phyloP scores from a whole-genome alignment of 2,888 invertebrate genomes.

The Sarcophaga caerulescens region DNA sequence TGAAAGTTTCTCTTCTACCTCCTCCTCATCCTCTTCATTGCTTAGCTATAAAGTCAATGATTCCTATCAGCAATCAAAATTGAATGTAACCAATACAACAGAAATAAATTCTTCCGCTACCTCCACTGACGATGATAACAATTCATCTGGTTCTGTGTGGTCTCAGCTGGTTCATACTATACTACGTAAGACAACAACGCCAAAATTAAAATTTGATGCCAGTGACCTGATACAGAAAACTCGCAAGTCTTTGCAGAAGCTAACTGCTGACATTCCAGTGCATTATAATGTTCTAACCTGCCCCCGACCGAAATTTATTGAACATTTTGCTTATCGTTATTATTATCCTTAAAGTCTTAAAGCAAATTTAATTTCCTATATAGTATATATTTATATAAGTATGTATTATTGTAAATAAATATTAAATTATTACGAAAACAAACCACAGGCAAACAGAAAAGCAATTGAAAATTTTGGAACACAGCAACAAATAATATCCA shows the following conservation, averaged over 20 bases:
- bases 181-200: slow-evolving; percentile 82
- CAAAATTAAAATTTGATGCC: slow-evolving; percentile 85
- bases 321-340: slow-evolving; percentile 77
- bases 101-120: slow-evolving; percentile 29
- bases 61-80: slow-evolving; percentile 16
- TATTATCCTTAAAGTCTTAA: slow-evolving; percentile 72
- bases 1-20: background rate
- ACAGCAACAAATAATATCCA: too few species aligned
- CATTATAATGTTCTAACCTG: slow-evolving; percentile 89
- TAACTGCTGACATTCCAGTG: slow-evolving; percentile 83
- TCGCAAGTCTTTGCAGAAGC: slow-evolving; percentile 83
- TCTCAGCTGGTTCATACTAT: slow-evolving; percentile 84
- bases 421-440: background rate
- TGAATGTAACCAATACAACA: slow-evolving; percentile 17
- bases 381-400: background rate
- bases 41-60: slow-evolving; percentile 33
- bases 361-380: background rate
- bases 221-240: slow-evolving; percentile 88
- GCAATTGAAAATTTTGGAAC: too few species aligned
- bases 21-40: background rate
- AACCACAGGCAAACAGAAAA: background rate
- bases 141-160: slow-evolving; percentile 78
- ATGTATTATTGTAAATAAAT: background rate
- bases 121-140: slow-evolving; percentile 36
- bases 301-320: slow-evolving; percentile 85